Evolutionary conservation across 2,113 vertebrate species (phyloP).

Genomic region (Chlorodrepanis virens): DNA sequence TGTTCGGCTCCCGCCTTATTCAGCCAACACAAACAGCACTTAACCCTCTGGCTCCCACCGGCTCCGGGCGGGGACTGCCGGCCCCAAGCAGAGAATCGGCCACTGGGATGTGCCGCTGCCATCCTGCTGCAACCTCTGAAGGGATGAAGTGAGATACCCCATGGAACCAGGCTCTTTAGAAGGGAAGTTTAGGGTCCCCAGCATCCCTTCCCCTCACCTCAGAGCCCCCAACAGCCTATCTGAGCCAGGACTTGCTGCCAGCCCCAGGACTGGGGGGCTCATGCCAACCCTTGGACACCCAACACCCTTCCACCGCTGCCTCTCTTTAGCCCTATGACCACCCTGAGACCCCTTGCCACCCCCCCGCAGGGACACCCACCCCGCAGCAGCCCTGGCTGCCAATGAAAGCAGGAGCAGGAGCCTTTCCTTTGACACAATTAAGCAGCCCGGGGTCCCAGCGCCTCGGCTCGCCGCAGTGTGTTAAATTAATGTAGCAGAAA

Average conservation of each 20-base stretch:
- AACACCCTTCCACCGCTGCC: accelerated
- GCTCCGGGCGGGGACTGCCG: not conserved
- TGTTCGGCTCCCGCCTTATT: conserved; percentile 47
- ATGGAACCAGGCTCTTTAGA: not conserved
- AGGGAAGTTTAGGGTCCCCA: not conserved
- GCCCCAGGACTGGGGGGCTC: accelerated
- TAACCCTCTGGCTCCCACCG: conserved; percentile 49
- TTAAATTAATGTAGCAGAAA: conserved; percentile 85
- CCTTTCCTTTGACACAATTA: conserved; percentile 75
- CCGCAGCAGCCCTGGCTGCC: not conserved
- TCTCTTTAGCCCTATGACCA: not conserved
- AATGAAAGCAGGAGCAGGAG: conserved; percentile 28
- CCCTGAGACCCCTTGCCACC: not conserved
- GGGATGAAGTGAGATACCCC: not conserved
- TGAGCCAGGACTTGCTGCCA: not conserved
- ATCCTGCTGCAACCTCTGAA: not conserved
- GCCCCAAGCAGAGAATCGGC: not conserved
- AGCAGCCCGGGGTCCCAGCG: conserved; percentile 73
- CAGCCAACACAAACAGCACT: conserved; percentile 63
- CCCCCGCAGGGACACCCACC: not conserved
- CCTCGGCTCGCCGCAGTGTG: conserved; percentile 72
- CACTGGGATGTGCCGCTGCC: accelerated
- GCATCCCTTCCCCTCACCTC: not conserved
- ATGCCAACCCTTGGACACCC: not conserved
- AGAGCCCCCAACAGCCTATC: accelerated